A percentile compares a stretch with the other conserved stretches of the same genome.
Evolutionary conservation across 2,113 vertebrate species (phyloP).

Genomic region (Crocuta crocuta): DNA sequence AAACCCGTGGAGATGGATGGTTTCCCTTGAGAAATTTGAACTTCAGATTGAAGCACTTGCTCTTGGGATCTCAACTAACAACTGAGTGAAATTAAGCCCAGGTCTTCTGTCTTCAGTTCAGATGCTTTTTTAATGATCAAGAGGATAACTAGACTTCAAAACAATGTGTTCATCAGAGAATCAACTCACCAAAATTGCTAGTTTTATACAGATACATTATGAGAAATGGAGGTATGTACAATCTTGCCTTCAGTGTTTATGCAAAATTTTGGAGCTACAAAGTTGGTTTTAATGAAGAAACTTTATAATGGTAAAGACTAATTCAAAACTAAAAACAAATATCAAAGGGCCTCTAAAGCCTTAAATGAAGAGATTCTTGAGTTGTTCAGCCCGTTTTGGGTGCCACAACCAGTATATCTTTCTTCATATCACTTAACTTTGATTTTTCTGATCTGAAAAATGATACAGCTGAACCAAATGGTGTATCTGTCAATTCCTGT

Average conservation of each 20-base stretch:
- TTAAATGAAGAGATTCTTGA: neutral
- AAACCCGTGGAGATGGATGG: neutral
- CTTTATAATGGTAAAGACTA: neutral
- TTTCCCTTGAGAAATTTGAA: neutral
- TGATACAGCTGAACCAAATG: neutral
- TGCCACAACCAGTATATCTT: neutral
- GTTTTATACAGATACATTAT: neutral
- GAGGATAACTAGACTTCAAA: neutral
- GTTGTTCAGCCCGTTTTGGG: neutral
- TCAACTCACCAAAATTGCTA: neutral
- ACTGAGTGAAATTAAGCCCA: neutral
- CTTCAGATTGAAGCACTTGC: neutral
- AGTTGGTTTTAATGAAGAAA: neutral
- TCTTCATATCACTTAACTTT: neutral
- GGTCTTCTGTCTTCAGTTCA: neutral
- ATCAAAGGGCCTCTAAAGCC: neutral
- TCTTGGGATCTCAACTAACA: neutral
- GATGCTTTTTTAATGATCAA: neutral
- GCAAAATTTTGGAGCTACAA: neutral
- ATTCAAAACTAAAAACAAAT: neutral
- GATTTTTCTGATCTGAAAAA: conserved; percentile 28
- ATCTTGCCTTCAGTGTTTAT: neutral
- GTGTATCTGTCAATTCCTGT: neutral
- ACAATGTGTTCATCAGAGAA: neutral
- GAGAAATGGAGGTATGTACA: neutral